Evolutionary conservation across 2,797 vertebrate genomes (phyloP).

Genomic region (Chlorospingus semifuscus): DNA sequence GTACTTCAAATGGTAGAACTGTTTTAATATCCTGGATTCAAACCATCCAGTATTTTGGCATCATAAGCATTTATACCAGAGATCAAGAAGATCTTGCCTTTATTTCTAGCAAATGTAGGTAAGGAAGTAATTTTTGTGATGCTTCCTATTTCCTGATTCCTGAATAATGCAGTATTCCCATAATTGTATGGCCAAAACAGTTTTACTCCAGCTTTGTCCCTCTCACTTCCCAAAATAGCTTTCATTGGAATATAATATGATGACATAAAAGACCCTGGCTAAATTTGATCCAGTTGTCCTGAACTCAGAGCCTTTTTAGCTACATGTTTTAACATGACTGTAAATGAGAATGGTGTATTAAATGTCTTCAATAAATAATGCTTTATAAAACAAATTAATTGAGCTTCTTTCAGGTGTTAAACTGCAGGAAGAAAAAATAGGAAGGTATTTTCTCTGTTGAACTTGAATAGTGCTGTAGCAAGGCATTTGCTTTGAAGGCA

Average conservation of each 20-base stretch:
- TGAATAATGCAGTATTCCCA: constrained; percentile 30
- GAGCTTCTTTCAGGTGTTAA: not conserved
- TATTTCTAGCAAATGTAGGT: constrained; percentile 56
- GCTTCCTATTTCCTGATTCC: constrained; percentile 51
- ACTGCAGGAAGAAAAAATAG: not conserved
- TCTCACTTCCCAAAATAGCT: constrained; percentile 15
- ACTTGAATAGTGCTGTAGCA: not conserved
- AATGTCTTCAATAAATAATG: not conserved
- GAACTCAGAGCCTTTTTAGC: not conserved
- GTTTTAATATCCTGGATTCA: constrained; percentile 29
- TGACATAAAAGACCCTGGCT: not conserved
- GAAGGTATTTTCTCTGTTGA: not conserved
- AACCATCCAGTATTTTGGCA: not conserved
- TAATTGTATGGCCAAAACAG: not conserved
- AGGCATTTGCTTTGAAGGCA: not conserved
- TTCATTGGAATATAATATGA: not conserved
- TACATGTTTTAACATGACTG: not conserved
- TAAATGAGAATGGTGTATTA: not conserved
- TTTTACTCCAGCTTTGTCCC: constrained; percentile 28
- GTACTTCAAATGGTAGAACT: constrained; percentile 16
- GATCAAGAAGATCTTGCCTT: constrained; percentile 36
- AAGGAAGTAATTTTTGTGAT: constrained; percentile 54
- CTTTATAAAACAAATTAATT: not conserved
- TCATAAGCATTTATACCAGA: not conserved
- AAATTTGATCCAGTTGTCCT: constrained; percentile 25